Percentiles rank a stretch among this genome's conserved stretches.
phyloP scores from a whole-genome alignment of 1,140 invertebrate genomes.

The Hylyphantes graminicola region DNA sequence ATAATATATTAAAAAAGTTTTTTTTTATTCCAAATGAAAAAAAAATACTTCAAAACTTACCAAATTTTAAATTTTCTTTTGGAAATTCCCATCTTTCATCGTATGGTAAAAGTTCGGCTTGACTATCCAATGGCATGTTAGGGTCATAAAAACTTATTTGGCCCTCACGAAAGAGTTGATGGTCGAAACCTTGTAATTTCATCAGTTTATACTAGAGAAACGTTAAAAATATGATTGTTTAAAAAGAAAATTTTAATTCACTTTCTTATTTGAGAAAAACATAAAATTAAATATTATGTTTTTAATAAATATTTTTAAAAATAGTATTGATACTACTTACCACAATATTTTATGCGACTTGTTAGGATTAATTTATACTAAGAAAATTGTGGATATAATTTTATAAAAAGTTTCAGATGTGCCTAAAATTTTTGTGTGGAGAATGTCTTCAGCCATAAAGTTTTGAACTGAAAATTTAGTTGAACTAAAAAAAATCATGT shows the following conservation, averaged over 20 bases:
- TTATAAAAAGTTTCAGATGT: background rate
- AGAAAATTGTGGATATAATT: too few relatives aligned
- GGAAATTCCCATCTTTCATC: constrained; percentile 78
- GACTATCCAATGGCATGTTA: constrained; percentile 87
- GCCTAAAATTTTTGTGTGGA: background rate
- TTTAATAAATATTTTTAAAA: background rate
- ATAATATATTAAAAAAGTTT: too few relatives aligned
- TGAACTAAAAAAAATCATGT: too few relatives aligned
- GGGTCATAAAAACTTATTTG: constrained; percentile 85
- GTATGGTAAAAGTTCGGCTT: constrained; percentile 91
- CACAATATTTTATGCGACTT: too few relatives aligned
- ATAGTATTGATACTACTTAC: too few relatives aligned
- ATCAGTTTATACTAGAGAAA: constrained; percentile 43
- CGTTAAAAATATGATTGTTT: background rate
- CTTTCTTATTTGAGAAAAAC: background rate
- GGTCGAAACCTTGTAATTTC: constrained; percentile 58
- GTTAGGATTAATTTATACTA: too few relatives aligned
- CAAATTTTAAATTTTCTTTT: constrained; percentile 59
- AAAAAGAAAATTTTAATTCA: background rate
- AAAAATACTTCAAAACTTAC: constrained; percentile 23
- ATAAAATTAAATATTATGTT: background rate
- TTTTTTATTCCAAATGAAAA: background rate
- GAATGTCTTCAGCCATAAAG: background rate
- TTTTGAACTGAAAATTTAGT: too few relatives aligned
- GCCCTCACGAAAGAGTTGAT: constrained; percentile 73